Percentiles rank a stretch among this genome's conserved stretches.
Evolutionary conservation across 2,888 invertebrate genomes (phyloP).

Genomic region (Drosophila neonasuta): DNA sequence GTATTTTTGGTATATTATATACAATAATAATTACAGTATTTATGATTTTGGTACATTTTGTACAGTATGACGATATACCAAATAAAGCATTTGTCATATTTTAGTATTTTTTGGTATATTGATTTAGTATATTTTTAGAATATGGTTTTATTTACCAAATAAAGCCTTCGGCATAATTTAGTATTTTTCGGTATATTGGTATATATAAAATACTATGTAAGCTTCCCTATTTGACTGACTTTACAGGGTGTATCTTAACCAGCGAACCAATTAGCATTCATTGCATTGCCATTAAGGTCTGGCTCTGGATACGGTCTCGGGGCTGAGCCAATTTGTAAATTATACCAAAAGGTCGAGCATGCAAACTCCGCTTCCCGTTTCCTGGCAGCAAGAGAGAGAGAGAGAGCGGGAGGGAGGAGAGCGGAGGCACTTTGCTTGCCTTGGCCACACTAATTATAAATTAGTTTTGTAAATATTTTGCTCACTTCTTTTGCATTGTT

Average conservation of each 20-base stretch:
- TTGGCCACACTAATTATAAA: slow-evolving; percentile 68
- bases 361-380: slow-evolving; percentile 64
- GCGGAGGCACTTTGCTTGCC: slow-evolving; percentile 28
- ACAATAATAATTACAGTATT: too few relatives aligned
- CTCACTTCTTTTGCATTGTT: slow-evolving; percentile 50
- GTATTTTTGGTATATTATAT: too few relatives aligned
- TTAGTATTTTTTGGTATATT: too few relatives aligned
- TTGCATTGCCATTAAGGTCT: slow-evolving; percentile 30
- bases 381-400: slow-evolving; percentile 8
- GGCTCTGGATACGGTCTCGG: slow-evolving; percentile 29
- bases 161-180: too few relatives aligned
- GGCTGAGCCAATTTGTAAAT: slow-evolving; percentile 69
- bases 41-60: too few relatives aligned
- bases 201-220: too few relatives aligned
- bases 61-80: too few relatives aligned
- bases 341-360: slow-evolving; percentile 69
- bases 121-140: too few relatives aligned
- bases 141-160: too few relatives aligned
- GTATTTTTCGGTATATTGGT: too few relatives aligned
- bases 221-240: background rate
- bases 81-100: too few relatives aligned
- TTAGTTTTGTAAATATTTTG: slow-evolving; percentile 72
- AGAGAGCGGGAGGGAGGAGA: background rate
- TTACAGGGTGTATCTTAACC: slow-evolving; percentile 19
- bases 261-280: slow-evolving; percentile 59